A percentile compares a stretch with the other conserved stretches of the same genome.
Evolutionary conservation across 1,140 invertebrate species (phyloP).

Genomic region (Ostrea edulis): DNA sequence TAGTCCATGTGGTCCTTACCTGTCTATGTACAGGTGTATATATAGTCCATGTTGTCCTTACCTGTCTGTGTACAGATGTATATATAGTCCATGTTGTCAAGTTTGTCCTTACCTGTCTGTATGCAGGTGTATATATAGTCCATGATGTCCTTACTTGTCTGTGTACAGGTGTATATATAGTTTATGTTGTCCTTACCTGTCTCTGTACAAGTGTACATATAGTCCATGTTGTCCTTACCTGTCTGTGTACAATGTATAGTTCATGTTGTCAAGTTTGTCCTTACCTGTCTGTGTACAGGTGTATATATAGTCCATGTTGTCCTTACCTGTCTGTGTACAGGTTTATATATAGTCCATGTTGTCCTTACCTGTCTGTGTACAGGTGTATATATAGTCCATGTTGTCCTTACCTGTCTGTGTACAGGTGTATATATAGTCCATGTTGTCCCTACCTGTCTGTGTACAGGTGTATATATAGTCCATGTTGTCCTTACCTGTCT

Average conservation of each 20-base stretch:
- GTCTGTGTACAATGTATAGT: no score
- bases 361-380: constrained; percentile 46
- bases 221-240: background rate
- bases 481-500: background rate
- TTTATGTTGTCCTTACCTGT: background rate
- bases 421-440: no score
- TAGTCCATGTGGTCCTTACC: background rate
- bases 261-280: no score
- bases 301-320: background rate
- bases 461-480: no score
- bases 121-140: constrained; percentile 51
- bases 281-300: constrained; percentile 50
- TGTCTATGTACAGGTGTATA: background rate
- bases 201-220: no score
- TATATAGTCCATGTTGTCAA: no score
- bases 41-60: background rate
- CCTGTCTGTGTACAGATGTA: background rate
- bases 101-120: no score
- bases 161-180: background rate
- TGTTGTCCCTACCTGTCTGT: no score
- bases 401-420: constrained; percentile 58
- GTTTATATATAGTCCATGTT: background rate
- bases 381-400: constrained; percentile 60
- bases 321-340: background rate
- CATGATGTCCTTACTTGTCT: background rate